Conservation (phyloP, 2,888 invertebrate genomes). For the Mythimna lalbum region DNA sequence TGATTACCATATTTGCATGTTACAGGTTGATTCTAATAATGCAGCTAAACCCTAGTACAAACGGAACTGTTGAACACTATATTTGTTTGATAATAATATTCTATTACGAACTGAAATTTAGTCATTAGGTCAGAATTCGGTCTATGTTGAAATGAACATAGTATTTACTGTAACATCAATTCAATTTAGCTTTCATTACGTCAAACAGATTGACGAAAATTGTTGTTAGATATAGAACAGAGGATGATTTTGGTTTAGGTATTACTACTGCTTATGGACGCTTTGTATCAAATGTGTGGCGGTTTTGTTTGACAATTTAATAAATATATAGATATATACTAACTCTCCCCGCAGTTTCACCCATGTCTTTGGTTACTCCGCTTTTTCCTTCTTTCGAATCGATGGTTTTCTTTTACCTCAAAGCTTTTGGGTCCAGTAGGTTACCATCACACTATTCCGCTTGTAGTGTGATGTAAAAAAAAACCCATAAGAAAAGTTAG, state of each 20-base stretch:
- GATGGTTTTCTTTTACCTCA: too few species aligned
- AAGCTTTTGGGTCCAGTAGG: too few species aligned
- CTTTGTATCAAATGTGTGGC: not conserved
- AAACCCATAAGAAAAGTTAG: too few species aligned
- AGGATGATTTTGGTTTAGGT: not conserved
- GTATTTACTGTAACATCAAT: slow-evolving; percentile 21
- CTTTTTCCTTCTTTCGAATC: too few species aligned
- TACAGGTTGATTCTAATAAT: not conserved
- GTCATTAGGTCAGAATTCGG: slow-evolving; percentile 21
- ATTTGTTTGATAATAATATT: slow-evolving; percentile 15
- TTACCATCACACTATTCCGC: too few species aligned
- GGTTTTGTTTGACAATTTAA: too few species aligned
- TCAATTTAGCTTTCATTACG: slow-evolving; percentile 18
- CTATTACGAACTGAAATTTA: slow-evolving; percentile 18
- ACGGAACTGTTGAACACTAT: not conserved
- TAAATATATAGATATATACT: too few species aligned
- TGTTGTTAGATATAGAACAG: not conserved
- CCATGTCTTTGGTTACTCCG: too few species aligned
- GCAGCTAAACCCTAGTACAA: not conserved
- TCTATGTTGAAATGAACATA: slow-evolving; percentile 19
- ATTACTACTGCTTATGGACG: not conserved
- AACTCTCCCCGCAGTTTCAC: too few species aligned
- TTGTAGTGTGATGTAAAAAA: too few species aligned
- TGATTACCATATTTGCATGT: not conserved
- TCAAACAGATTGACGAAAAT: slow-evolving; percentile 4